Conservation (phyloP, 2,888 invertebrate species). For the Rhogogaster chlorosoma region DNA sequence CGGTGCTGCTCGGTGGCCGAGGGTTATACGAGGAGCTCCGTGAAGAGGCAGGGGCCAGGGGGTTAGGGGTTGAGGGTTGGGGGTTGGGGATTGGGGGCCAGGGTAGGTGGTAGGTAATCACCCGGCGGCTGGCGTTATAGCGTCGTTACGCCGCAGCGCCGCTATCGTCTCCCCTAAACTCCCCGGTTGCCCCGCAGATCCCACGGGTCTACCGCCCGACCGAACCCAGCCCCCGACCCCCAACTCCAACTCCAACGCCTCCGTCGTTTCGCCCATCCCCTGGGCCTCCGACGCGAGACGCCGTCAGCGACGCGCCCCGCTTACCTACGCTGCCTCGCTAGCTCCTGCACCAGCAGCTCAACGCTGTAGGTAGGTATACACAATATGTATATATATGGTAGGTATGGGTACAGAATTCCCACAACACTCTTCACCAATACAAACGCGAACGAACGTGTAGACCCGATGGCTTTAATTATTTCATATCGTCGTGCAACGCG, state of each 20-base stretch:
- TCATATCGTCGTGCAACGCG: constrained; percentile 42
- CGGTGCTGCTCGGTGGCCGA: constrained; percentile 37
- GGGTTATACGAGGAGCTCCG: constrained; percentile 33
- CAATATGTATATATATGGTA: background rate
- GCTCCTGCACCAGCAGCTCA: background rate
- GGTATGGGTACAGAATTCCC: constrained; percentile 3
- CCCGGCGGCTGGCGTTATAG: constrained; percentile 77
- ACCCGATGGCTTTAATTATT: constrained; percentile 45
- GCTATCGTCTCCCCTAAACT: constrained; percentile 65
- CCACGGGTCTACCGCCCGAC: constrained; percentile 46
- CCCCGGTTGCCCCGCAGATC: constrained; percentile 56
- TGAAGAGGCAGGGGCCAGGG: background rate
- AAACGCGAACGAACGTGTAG: background rate
- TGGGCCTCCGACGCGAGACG: constrained; percentile 36
- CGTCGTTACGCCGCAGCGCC: constrained; percentile 76
- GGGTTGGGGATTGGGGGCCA: constrained; percentile 47
- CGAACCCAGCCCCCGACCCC: constrained; percentile 33
- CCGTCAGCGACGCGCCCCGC: constrained; percentile 44
- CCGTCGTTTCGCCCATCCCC: constrained; percentile 29
- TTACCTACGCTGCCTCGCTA: constrained; percentile 20
- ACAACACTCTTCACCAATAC: constrained; percentile 7
- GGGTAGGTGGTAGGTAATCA: constrained; percentile 76
- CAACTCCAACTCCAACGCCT: constrained; percentile 32
- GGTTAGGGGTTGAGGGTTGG: constrained; percentile 19
- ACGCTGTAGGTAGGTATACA: background rate